A percentile compares a stretch with the other conserved stretches of the same genome.
phyloP scores from a whole-genome alignment of 2,113 vertebrate genomes.

The Cyphomyrus discorhynchus region DNA sequence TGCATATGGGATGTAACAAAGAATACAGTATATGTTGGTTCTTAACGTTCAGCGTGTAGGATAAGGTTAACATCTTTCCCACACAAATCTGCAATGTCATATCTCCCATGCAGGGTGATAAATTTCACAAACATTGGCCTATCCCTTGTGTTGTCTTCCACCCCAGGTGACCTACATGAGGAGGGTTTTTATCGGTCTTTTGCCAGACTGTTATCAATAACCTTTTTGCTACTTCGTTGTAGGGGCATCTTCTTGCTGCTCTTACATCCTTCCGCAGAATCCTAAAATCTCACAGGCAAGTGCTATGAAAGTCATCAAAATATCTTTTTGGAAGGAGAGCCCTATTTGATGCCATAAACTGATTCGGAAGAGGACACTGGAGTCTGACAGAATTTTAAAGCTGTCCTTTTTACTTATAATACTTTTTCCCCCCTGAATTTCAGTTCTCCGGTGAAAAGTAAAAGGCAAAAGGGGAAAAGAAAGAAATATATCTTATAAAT shows the following conservation, averaged over 20 bases:
- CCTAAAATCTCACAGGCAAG: background rate
- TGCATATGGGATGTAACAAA: background rate
- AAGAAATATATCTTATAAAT: background rate
- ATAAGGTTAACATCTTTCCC: background rate
- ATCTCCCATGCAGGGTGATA: background rate
- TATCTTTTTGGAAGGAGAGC: background rate
- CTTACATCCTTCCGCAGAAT: background rate
- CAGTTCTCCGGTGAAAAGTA: background rate
- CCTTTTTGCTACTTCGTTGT: background rate
- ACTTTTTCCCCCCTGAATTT: background rate
- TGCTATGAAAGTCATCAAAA: background rate
- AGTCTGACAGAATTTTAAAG: background rate
- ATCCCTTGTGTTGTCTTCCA: background rate
- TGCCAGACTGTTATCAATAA: conserved; percentile 11
- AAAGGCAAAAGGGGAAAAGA: background rate
- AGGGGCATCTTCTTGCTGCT: background rate
- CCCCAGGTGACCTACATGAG: background rate
- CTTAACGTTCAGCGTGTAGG: background rate
- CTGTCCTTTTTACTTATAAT: background rate
- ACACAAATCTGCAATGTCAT: background rate
- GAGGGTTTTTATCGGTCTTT: background rate
- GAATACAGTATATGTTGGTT: background rate
- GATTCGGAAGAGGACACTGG: background rate
- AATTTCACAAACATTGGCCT: background rate
- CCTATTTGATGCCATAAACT: background rate